Percentiles rank a stretch among this genome's conserved stretches.
Conservation (phyloP, 2,113 vertebrate species). For the Clarias batrachus region DNA sequence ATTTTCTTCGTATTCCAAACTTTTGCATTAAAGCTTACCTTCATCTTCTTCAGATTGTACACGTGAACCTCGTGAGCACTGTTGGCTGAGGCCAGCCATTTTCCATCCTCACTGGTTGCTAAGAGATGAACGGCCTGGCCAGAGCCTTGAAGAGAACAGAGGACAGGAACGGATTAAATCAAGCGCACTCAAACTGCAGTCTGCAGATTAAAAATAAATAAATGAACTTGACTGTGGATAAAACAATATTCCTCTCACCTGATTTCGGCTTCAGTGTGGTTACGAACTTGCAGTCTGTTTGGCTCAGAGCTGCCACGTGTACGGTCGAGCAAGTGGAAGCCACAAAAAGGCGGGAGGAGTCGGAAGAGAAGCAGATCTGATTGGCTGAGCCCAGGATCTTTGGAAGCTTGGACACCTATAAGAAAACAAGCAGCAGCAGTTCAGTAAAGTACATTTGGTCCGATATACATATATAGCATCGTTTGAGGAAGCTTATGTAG, state of each 20-base stretch:
- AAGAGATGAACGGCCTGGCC: slow-evolving; percentile 79
- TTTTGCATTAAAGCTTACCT: slow-evolving; percentile 69
- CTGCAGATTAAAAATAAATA: background rate
- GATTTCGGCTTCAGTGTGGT: slow-evolving; percentile 75
- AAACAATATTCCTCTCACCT: slow-evolving; percentile 67
- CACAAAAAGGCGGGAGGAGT: slow-evolving; percentile 82
- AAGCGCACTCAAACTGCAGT: too few species aligned
- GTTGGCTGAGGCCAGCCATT: slow-evolving; percentile 81
- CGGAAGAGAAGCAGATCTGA: slow-evolving; percentile 84
- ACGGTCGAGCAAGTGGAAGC: slow-evolving; percentile 75
- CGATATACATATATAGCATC: background rate
- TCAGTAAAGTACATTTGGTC: background rate
- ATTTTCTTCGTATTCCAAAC: background rate
- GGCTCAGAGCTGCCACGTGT: slow-evolving; percentile 72
- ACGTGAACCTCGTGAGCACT: slow-evolving; percentile 76
- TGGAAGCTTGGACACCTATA: slow-evolving; percentile 80
- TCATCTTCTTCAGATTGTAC: slow-evolving; percentile 76
- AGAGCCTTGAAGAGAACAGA: slow-evolving; percentile 66
- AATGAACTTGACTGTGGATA: background rate
- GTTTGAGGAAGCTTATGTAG: background rate
- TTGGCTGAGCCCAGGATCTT: slow-evolving; percentile 73
- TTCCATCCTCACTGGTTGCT: slow-evolving; percentile 77
- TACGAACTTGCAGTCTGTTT: slow-evolving; percentile 72
- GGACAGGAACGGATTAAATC: background rate
- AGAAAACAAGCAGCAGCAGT: background rate